These are phyloP conservation scores for Cryptus armator DNA, from an alignment of 2,888 invertebrate genomes.

Conservation along the genomic window DNA sequence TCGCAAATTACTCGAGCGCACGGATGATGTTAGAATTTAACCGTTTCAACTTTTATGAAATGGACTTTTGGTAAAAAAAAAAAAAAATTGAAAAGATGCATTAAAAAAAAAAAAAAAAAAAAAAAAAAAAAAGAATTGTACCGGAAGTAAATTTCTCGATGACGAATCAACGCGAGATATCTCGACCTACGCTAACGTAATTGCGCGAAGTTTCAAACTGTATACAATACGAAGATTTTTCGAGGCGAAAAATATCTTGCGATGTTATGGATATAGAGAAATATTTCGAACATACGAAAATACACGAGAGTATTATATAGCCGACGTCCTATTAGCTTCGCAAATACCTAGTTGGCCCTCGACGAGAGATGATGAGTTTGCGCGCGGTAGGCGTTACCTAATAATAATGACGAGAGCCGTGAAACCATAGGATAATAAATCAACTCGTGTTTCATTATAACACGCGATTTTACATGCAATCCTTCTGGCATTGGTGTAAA, in stretches of 20 bases:
- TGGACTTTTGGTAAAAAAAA: background rate
- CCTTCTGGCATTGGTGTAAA: too few relatives aligned
- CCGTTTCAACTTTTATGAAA: too few relatives aligned
- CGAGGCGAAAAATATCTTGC: conserved; percentile 7
- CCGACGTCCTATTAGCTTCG: conserved; percentile 52
- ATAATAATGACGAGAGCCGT: conserved; percentile 20
- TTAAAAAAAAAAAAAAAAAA: background rate
- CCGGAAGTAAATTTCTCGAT: conserved; percentile 13
- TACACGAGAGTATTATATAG: conserved; percentile 63
- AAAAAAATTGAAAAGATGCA: background rate
- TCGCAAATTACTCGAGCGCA: background rate
- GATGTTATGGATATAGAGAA: conserved; percentile 22
- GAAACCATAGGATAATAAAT: conserved; percentile 11
- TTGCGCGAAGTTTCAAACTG: background rate
- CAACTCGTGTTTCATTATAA: background rate
- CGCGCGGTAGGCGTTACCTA: conserved; percentile 17
- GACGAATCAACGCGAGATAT: conserved; percentile 32
- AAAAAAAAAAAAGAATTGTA: background rate
- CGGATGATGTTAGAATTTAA: background rate
- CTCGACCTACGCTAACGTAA: conserved; percentile 51
- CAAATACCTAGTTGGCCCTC: conserved; percentile 58
- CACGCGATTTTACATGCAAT: background rate
- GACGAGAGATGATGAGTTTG: conserved; percentile 51
- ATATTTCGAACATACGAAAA: conserved; percentile 54
- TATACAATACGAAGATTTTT: conserved; percentile 10